phyloP scores from a whole-genome alignment of 1,140 invertebrate genomes.

The Metaphire vulgaris region DNA sequence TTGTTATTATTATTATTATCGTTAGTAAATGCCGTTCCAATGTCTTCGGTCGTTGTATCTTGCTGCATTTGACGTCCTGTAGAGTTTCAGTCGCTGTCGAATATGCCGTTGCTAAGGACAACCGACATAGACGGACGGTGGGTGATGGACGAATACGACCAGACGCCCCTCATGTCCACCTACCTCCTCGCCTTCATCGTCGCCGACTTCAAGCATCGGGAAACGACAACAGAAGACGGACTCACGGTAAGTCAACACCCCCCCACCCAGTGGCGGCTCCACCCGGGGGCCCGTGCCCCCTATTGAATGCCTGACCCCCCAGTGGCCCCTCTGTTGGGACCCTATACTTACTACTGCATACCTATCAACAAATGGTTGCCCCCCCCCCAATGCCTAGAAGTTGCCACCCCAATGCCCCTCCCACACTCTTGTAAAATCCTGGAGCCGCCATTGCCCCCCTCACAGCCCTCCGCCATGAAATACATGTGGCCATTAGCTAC shows the following conservation, averaged over 20 bases:
- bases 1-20: background rate
- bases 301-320: too few species aligned
- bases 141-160: conserved; percentile 41
- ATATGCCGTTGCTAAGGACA: conserved; percentile 63
- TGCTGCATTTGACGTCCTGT: conserved; percentile 14
- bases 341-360: too few species aligned
- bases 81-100: conserved; percentile 71
- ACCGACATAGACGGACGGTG: conserved; percentile 32
- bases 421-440: background rate
- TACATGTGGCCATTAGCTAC: too few species aligned
- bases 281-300: too few species aligned
- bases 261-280: background rate
- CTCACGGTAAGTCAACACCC: conserved; percentile 39
- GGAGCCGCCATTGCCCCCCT: too few species aligned
- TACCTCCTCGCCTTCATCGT: conserved; percentile 54
- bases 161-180: conserved; percentile 54
- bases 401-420: too few species aligned
- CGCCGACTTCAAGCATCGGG: conserved; percentile 41
- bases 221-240: conserved; percentile 33
- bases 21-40: background rate
- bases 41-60: background rate
- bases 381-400: too few species aligned
- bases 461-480: too few species aligned
- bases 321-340: too few species aligned
- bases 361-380: too few species aligned